Evolutionary conservation across 2,888 invertebrate species (phyloP), one percentile per base, ranked within the genome.

Genomic region (Augochlorella aurata): DNA sequence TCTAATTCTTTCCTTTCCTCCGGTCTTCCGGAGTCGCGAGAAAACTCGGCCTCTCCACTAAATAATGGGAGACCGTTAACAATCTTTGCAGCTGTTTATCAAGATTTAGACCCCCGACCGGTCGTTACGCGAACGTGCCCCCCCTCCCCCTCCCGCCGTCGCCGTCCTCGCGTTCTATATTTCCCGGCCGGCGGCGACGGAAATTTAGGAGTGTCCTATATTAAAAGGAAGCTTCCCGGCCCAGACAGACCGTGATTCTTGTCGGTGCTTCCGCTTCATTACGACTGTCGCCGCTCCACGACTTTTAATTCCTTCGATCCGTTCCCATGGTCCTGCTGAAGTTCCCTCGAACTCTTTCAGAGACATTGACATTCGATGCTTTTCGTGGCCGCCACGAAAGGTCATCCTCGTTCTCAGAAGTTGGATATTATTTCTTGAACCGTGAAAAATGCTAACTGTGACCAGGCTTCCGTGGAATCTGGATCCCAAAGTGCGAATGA

Each of bases 61-160:
- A 88, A 86, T 88, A 88, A 88, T 84, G 85, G 86, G 24, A 65
- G 81, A 77, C 67, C 87, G 84, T 86, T 88, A 85, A 87, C 88
- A 81, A 88, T 88, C 88, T 87, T 87, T 77, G 69, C 85, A 73
- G 81, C 88, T 84, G 88, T 88, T 88, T 87, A 88, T 88, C 88
- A 88, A 85, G 88, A 87, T 88, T 87, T 88, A 87, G 75, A 87
- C 78, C 75, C 74, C 75, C 66, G 67, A 45, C 63, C 68, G 78
- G 69, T 78, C 84, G 86, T 85, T 81, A 69, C 58, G 63, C n/a
- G 71, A 69, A 74, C 74, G 72, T 49, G 54, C 61, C 63, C 18
- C 38, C 18, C 38, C 38, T 18, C 38, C 29, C 10, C 10, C n/a
- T 18, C 10, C 10, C 29, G 18, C 18, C 50, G 14, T 50, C 50